A percentile compares a stretch with the other conserved stretches of the same genome.
Evolutionary conservation across 2,888 invertebrate genomes (phyloP).

Genomic region (Torymus tubicola): DNA sequence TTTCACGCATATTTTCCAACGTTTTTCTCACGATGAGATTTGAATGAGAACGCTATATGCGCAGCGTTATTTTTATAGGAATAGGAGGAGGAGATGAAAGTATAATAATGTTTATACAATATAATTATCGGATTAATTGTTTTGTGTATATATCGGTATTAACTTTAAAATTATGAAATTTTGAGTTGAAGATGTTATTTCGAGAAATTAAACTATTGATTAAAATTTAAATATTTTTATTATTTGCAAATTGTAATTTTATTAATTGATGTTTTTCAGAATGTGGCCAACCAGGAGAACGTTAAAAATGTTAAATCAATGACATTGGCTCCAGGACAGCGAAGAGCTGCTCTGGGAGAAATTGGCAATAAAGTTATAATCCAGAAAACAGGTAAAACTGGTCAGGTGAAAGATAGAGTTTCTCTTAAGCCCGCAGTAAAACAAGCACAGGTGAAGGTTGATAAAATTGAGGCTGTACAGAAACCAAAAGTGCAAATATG

Average conservation of each 20-base stretch:
- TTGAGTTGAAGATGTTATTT: too few relatives aligned
- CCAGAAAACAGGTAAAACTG: constrained; percentile 69
- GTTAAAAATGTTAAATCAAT: constrained; percentile 66
- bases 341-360: constrained; percentile 78
- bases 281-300: constrained; percentile 71
- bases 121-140: too few relatives aligned
- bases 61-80: too few relatives aligned
- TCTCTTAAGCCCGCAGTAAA: constrained; percentile 59
- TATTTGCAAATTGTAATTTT: constrained; percentile 1
- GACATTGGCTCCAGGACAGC: constrained; percentile 61
- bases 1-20: too few relatives aligned
- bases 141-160: too few relatives aligned
- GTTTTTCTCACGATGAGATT: too few relatives aligned
- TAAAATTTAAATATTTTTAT: neutral
- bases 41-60: too few relatives aligned
- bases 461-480: constrained; percentile 60
- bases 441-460: constrained; percentile 55
- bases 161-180: too few relatives aligned
- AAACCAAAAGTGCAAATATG: constrained; percentile 61
- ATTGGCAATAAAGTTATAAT: constrained; percentile 77
- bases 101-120: too few relatives aligned
- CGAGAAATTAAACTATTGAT: neutral
- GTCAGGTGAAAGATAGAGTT: constrained; percentile 62
- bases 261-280: constrained; percentile 61
- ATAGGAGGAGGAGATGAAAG: too few relatives aligned